These are phyloP conservation scores for Benthosema pterotum DNA, from an alignment of 2,797 vertebrate genomes.

Conservation along the genomic window DNA sequence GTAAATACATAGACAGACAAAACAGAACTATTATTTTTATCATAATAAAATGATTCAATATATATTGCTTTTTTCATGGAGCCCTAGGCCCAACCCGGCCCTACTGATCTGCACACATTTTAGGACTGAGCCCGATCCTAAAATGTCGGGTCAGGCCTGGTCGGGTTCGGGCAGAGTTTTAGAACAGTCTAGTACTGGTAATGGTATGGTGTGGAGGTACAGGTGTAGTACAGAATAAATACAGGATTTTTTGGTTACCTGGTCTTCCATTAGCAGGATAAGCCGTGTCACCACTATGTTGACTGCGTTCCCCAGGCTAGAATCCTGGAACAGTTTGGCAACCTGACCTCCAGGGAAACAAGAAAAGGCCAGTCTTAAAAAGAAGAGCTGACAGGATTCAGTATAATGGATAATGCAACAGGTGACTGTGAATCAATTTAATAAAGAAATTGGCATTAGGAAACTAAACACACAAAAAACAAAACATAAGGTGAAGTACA, in stretches of 20 bases:
- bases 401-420: neutral
- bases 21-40: too few relatives aligned
- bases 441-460: neutral
- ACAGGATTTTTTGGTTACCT: constrained; percentile 77
- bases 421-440: neutral
- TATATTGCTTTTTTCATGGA: too few relatives aligned
- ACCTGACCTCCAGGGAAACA: constrained; percentile 99
- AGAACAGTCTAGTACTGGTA: too few relatives aligned
- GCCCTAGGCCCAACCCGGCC: too few relatives aligned
- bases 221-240: neutral
- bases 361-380: constrained; percentile 99
- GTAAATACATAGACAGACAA: too few relatives aligned
- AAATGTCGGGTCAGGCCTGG: too few relatives aligned
- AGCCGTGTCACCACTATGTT: constrained; percentile 96
- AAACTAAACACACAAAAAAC: too few relatives aligned
- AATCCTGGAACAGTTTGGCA: constrained; percentile 99
- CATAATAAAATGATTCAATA: too few relatives aligned
- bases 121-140: too few relatives aligned
- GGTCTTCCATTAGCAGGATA: constrained; percentile 96
- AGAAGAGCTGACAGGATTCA: constrained; percentile 56
- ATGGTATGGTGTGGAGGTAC: too few relatives aligned
- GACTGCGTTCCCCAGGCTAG: constrained; percentile 98
- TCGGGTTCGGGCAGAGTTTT: too few relatives aligned
- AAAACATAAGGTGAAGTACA: neutral
- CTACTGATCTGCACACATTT: too few relatives aligned